A percentile compares a stretch with the other conserved stretches of the same genome.
phyloP scores from a whole-genome alignment of 1,140 invertebrate genomes.

The Megalopta genalis region DNA sequence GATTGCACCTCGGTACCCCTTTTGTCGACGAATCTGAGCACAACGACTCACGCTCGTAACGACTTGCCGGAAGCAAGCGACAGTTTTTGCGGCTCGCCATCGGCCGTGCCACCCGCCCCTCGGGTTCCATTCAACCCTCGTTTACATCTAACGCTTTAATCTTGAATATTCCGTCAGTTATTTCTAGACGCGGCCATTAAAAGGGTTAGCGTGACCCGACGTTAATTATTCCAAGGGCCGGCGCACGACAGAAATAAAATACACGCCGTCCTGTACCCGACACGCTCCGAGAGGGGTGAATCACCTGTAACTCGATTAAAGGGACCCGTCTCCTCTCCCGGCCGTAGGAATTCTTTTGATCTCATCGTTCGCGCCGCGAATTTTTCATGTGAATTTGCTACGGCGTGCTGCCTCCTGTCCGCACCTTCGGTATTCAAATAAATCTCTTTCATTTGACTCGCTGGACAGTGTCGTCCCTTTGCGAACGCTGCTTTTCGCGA shows the following conservation, averaged over 20 bases:
- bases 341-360: slow-evolving; percentile 21
- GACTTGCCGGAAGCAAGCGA: slow-evolving; percentile 1
- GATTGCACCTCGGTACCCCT: background rate
- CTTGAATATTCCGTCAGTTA: slow-evolving; percentile 54
- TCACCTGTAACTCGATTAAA: slow-evolving; percentile 48
- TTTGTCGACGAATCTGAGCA: slow-evolving; percentile 27
- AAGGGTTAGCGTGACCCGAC: slow-evolving; percentile 52
- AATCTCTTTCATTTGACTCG: background rate
- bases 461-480: too few relatives aligned
- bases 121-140: slow-evolving; percentile 23
- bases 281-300: slow-evolving; percentile 28
- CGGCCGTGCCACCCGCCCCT: background rate
- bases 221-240: slow-evolving; percentile 61
- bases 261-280: slow-evolving; percentile 10
- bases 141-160: slow-evolving; percentile 60
- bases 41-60: background rate
- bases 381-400: background rate
- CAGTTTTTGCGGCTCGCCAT: slow-evolving; percentile 20
- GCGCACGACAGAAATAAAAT: slow-evolving; percentile 45
- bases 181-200: slow-evolving; percentile 48
- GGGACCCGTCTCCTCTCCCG: slow-evolving; percentile 4
- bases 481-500: too few relatives aligned
- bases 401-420: too few relatives aligned
- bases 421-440: slow-evolving; percentile 14
- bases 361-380: background rate